These are phyloP conservation scores for Xanthia icteritia DNA, from an alignment of 2,888 invertebrate species.

Conservation along the genomic window DNA sequence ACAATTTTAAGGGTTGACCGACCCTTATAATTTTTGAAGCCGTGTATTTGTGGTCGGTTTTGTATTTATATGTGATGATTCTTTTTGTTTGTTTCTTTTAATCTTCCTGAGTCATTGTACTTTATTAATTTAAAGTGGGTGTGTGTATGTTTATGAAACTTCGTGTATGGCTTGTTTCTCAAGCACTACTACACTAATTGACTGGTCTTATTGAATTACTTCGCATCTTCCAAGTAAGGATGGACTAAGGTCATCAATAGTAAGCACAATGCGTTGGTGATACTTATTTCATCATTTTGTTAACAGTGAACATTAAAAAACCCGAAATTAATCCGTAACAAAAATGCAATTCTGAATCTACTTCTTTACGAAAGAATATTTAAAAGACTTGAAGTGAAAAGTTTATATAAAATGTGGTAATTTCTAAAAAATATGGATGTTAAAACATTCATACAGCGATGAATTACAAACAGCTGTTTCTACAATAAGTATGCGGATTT, in stretches of 20 bases:
- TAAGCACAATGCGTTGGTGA: neutral
- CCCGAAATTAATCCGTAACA: too few relatives aligned
- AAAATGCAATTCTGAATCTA: neutral
- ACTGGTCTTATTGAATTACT: slow-evolving; percentile 47
- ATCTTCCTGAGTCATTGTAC: slow-evolving; percentile 37
- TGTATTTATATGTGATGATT: neutral
- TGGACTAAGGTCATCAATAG: neutral
- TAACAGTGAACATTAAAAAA: neutral
- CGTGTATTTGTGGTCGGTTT: neutral
- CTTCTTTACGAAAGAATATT: neutral
- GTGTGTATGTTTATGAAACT: slow-evolving; percentile 16
- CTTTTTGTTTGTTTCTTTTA: neutral
- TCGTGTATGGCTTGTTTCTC: neutral
- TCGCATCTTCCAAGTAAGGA: slow-evolving; percentile 5
- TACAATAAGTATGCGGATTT: slow-evolving; percentile 34
- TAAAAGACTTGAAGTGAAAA: neutral
- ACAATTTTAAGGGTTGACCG: too few relatives aligned
- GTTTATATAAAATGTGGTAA: neutral
- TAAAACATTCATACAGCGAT: neutral
- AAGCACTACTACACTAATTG: slow-evolving; percentile 32
- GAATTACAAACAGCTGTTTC: slow-evolving; percentile 21
- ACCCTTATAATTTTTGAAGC: too few relatives aligned
- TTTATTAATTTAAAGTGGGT: slow-evolving; percentile 25
- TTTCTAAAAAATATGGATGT: slow-evolving; percentile 23
- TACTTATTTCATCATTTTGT: neutral